Percentiles rank a stretch among this genome's conserved stretches.
phyloP scores from a whole-genome alignment of 2,797 vertebrate genomes.

The Xenentodon cancila region DNA sequence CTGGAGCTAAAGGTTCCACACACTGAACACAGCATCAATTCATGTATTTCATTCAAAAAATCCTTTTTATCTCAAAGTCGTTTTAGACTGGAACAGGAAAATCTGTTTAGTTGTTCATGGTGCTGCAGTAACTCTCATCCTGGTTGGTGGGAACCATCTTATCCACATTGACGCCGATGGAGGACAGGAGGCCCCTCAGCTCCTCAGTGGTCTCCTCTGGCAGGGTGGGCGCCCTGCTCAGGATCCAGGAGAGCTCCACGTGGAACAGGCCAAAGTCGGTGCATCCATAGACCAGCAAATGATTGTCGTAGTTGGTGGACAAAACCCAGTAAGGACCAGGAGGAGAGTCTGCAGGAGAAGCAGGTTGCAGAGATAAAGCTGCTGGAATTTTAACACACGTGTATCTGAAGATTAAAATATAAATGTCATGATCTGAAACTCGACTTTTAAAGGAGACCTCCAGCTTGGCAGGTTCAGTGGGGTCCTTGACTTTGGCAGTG shows the following conservation, averaged over 20 bases:
- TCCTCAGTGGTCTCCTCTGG: constrained; percentile 57
- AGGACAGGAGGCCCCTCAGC: constrained; percentile 55
- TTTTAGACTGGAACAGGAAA: constrained; percentile 5
- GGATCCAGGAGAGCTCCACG: constrained; percentile 83
- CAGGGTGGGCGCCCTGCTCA: constrained; percentile 63
- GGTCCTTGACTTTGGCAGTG: constrained; percentile 72
- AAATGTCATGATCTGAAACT: too few species aligned
- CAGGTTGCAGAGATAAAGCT: background rate
- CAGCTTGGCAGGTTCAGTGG: constrained; percentile 85
- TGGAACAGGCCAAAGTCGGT: constrained; percentile 73
- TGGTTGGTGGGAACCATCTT: constrained; percentile 60
- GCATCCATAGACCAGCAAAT: constrained; percentile 88
- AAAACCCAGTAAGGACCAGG: constrained; percentile 86
- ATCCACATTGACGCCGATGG: constrained; percentile 43
- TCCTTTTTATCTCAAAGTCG: constrained; percentile 1
- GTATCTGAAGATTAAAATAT: too few species aligned
- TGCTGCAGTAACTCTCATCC: constrained; percentile 48
- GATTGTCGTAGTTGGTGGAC: constrained; percentile 86
- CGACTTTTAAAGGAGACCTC: constrained; percentile 82
- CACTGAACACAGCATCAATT: too few species aligned
- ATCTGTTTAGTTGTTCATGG: constrained; percentile 36
- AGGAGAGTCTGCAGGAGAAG: constrained; percentile 75
- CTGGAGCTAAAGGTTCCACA: too few species aligned
- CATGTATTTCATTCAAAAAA: too few species aligned
- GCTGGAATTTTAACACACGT: too few species aligned